Evolutionary conservation across 2,888 invertebrate genomes (phyloP).

Genomic region (Xanthostigma xanthostigma): DNA sequence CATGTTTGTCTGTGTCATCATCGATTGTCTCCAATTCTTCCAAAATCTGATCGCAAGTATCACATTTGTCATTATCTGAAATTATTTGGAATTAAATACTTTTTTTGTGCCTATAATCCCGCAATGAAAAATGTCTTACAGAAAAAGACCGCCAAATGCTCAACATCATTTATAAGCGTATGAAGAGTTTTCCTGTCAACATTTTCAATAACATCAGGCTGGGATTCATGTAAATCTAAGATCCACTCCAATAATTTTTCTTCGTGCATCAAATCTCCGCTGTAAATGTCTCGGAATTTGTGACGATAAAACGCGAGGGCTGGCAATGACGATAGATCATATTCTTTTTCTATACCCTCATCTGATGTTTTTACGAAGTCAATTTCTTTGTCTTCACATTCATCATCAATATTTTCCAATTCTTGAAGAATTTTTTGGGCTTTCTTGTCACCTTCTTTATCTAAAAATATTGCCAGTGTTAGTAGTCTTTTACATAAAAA

Average conservation of each 20-base stretch:
- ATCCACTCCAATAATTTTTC: constrained; percentile 83
- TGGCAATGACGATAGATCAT: constrained; percentile 67
- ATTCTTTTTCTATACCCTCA: constrained; percentile 73
- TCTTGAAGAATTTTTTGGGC: constrained; percentile 78
- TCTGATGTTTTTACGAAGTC: constrained; percentile 87
- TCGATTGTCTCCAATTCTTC: constrained; percentile 85
- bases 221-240: constrained; percentile 66
- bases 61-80: constrained; percentile 70
- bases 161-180: constrained; percentile 76
- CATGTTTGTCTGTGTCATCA: constrained; percentile 83
- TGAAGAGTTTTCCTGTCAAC: constrained; percentile 83
- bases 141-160: constrained; percentile 84
- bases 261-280: constrained; percentile 82
- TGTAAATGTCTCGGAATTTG: constrained; percentile 76
- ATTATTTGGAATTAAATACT: constrained; percentile 10
- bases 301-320: constrained; percentile 76
- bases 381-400: constrained; percentile 81
- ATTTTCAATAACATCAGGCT: constrained; percentile 79
- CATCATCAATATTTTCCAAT: constrained; percentile 84
- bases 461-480: constrained; percentile 28
- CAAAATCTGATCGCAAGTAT: constrained; percentile 68
- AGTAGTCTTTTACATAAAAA: not conserved
- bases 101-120: constrained; percentile 3
- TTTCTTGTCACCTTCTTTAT: constrained; percentile 79
- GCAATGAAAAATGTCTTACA: constrained; percentile 41